These are phyloP conservation scores for Sebastes minor DNA, from an alignment of 2,797 vertebrate genomes.

Conservation along the genomic window DNA sequence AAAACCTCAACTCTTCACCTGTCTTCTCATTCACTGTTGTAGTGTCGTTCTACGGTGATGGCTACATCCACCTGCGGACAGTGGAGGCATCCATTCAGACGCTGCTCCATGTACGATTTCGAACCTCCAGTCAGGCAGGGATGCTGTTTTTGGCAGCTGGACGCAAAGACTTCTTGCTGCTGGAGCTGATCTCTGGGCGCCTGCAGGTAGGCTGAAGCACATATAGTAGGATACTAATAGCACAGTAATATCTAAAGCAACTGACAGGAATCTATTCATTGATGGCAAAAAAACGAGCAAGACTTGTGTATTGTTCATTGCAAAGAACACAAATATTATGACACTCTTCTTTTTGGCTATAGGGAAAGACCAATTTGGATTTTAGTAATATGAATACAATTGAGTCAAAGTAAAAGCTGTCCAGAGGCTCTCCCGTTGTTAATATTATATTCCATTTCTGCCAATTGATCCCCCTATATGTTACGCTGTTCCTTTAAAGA, in stretches of 20 bases:
- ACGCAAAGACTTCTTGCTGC: constrained; percentile 83
- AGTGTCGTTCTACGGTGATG: constrained; percentile 92
- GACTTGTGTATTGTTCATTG: background rate
- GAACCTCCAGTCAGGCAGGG: constrained; percentile 83
- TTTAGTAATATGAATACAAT: background rate
- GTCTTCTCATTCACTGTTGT: constrained; percentile 10
- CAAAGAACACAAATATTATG: background rate
- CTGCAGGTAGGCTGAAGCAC: constrained; percentile 76
- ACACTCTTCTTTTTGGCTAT: background rate
- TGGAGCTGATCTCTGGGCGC: constrained; percentile 85
- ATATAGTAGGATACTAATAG: background rate
- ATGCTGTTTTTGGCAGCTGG: constrained; percentile 90
- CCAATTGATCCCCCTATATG: too few relatives aligned
- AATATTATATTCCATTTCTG: too few relatives aligned
- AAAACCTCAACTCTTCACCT: background rate
- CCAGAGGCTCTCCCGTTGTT: background rate
- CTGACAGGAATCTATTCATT: background rate
- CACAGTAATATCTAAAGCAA: background rate
- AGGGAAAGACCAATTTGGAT: background rate
- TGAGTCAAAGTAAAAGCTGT: background rate
- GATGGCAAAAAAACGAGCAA: background rate
- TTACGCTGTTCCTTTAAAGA: background rate
- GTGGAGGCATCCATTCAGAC: constrained; percentile 80
- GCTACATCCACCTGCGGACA: constrained; percentile 85
- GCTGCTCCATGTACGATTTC: constrained; percentile 86